Conservation (phyloP, 2,797 vertebrate species). For the Champsocephalus esox region DNA sequence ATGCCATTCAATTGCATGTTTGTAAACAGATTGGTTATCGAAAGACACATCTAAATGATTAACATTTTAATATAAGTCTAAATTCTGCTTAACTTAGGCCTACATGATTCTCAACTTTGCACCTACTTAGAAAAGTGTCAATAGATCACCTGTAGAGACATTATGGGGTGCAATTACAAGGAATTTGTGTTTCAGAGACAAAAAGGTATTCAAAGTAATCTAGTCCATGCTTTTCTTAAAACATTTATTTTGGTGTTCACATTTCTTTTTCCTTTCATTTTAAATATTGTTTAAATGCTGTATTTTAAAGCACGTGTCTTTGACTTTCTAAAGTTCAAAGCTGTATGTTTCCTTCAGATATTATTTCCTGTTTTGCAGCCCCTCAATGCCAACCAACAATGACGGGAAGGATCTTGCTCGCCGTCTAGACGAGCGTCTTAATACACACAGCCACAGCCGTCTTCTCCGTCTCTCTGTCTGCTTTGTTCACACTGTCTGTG, state of each 20-base stretch:
- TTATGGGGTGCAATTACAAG: neutral
- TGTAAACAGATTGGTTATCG: too few species aligned
- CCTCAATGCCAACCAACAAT: conserved; percentile 78
- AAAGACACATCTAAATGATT: neutral
- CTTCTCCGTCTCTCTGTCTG: conserved; percentile 47
- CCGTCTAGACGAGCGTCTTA: conserved; percentile 76
- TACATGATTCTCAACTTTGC: neutral
- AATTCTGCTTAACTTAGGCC: neutral
- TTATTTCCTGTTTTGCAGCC: conserved; percentile 80
- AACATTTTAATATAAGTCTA: neutral
- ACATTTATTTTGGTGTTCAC: neutral
- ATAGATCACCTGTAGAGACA: neutral
- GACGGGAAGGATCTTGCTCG: conserved; percentile 77
- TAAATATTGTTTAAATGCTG: neutral
- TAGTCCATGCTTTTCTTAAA: neutral
- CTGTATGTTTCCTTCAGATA: conserved; percentile 56
- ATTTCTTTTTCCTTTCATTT: neutral
- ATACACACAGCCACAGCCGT: conserved; percentile 50
- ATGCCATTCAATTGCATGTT: neutral
- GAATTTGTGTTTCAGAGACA: neutral
- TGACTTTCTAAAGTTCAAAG: conserved; percentile 42
- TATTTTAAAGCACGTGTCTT: neutral
- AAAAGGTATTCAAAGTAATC: neutral
- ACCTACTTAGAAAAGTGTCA: neutral
- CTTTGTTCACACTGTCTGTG: conserved; percentile 48